A percentile compares a stretch with the other conserved stretches of the same genome.
These are phyloP conservation scores for Oxyura jamaicensis DNA, from an alignment of 2,113 vertebrate species.

Conservation along the genomic window DNA sequence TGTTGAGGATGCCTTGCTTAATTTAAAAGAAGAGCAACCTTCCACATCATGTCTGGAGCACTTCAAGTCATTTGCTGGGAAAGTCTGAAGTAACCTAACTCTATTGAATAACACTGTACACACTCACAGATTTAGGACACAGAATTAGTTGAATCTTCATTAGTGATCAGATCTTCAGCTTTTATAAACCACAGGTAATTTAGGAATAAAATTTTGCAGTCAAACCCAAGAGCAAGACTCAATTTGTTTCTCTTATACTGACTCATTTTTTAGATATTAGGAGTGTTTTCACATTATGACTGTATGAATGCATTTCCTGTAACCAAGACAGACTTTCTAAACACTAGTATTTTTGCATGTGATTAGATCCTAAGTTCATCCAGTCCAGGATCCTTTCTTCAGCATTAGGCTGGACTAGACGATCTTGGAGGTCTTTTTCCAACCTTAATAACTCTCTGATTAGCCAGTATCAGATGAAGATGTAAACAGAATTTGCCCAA, in stretches of 20 bases:
- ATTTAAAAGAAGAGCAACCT: background rate
- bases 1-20: background rate
- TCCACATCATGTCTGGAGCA: background rate
- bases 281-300: background rate
- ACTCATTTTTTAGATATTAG: constrained; percentile 13
- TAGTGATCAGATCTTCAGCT: background rate
- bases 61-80: background rate
- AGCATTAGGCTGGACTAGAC: background rate
- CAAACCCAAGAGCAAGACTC: background rate
- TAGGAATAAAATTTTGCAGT: background rate
- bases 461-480: background rate
- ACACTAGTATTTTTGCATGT: background rate
- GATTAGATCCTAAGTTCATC: background rate
- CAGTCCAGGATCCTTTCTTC: background rate
- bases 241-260: background rate
- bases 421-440: too few species aligned
- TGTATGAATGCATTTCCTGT: background rate
- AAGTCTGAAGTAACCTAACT: background rate
- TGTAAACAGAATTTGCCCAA: background rate
- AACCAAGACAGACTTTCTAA: background rate
- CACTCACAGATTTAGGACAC: background rate
- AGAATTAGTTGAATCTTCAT: background rate
- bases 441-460: too few species aligned
- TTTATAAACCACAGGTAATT: background rate
- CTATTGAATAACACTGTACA: background rate